Evolutionary conservation across 1,140 invertebrate genomes (phyloP).

Genomic region (Antheraea mylitta): DNA sequence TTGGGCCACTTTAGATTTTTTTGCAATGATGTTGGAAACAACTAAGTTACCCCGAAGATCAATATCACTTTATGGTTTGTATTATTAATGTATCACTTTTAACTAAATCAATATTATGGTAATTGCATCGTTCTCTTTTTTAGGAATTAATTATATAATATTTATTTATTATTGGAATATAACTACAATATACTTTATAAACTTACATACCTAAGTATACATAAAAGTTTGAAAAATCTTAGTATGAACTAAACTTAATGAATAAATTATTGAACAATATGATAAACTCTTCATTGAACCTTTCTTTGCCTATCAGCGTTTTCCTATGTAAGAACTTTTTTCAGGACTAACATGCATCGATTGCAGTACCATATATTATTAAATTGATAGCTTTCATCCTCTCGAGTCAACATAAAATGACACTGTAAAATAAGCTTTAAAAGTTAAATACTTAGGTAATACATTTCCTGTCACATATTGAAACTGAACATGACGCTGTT

Average conservation of each 20-base stretch:
- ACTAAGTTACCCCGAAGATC: constrained; percentile 64
- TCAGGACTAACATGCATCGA: not conserved
- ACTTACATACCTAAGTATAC: too few relatives aligned
- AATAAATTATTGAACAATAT: too few relatives aligned
- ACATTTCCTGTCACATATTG: constrained; percentile 20
- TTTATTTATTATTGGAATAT: not conserved
- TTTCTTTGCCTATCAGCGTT: too few relatives aligned
- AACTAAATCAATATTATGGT: not conserved
- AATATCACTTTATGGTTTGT: constrained; percentile 64
- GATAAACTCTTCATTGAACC: too few relatives aligned
- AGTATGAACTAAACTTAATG: too few relatives aligned
- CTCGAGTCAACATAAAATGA: not conserved
- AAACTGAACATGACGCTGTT: constrained; percentile 10
- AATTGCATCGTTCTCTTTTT: not conserved
- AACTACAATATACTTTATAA: not conserved
- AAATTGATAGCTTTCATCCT: not conserved
- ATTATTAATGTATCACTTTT: constrained; percentile 10
- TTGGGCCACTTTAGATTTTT: constrained; percentile 26
- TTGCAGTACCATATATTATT: not conserved
- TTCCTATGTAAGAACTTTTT: not conserved
- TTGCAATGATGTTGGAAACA: constrained; percentile 62
- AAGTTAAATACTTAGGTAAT: constrained; percentile 9
- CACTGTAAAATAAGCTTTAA: not conserved
- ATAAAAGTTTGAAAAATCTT: too few relatives aligned
- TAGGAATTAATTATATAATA: not conserved